Evolutionary conservation across 2,888 invertebrate genomes (phyloP).

Genomic region (Nephrotoma appendiculata): DNA sequence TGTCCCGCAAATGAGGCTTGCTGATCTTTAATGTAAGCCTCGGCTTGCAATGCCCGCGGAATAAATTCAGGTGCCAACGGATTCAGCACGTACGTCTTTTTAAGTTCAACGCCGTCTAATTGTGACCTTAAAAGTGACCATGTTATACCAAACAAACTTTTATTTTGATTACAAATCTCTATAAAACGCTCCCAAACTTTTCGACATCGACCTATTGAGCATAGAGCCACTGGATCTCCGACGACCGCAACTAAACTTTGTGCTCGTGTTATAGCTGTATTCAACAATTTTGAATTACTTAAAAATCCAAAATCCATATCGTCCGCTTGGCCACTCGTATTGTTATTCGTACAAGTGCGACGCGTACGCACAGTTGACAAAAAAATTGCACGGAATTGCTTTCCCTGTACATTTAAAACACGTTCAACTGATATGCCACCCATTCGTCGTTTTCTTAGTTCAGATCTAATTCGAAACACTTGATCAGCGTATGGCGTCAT

Average conservation of each 20-base stretch:
- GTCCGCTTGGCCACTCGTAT: slow-evolving; percentile 26
- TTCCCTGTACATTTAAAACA: slow-evolving; percentile 74
- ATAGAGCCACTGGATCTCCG: slow-evolving; percentile 69
- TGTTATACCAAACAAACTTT: slow-evolving; percentile 56
- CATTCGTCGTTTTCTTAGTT: slow-evolving; percentile 56
- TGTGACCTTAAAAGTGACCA: slow-evolving; percentile 51
- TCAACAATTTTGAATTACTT: slow-evolving; percentile 65
- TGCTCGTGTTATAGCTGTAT: slow-evolving; percentile 70
- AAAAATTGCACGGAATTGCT: slow-evolving; percentile 71
- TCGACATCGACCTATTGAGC: slow-evolving; percentile 64
- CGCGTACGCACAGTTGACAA: slow-evolving; percentile 60
- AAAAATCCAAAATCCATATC: slow-evolving; percentile 67
- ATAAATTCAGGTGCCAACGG: slow-evolving; percentile 70
- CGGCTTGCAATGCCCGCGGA: slow-evolving; percentile 41
- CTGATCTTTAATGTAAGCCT: slow-evolving; percentile 32
- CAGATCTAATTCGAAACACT: slow-evolving; percentile 56
- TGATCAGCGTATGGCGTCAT: slow-evolving; percentile 76
- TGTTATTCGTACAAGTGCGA: slow-evolving; percentile 45
- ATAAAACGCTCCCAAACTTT: slow-evolving; percentile 70
- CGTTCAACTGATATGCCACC: slow-evolving; percentile 66
- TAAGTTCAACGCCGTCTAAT: slow-evolving; percentile 57
- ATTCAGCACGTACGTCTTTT: slow-evolving; percentile 62
- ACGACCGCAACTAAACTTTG: slow-evolving; percentile 72
- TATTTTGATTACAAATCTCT: slow-evolving; percentile 52
- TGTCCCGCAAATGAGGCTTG: slow-evolving; percentile 19